Percentiles rank a stretch among this genome's conserved stretches.
Conservation (phyloP, 2,113 vertebrate genomes). For the Sylvicapra grimmia region DNA sequence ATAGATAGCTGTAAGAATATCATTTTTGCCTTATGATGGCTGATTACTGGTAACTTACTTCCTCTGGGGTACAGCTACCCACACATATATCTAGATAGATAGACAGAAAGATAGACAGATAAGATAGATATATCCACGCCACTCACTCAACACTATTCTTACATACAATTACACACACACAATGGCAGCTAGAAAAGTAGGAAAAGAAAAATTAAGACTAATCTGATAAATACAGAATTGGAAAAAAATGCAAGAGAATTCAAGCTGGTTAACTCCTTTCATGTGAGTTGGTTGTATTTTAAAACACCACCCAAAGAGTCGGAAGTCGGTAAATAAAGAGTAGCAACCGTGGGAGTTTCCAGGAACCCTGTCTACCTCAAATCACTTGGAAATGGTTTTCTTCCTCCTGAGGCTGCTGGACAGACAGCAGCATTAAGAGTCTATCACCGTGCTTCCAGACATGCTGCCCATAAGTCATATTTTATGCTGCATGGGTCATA, state of each 20-base stretch:
- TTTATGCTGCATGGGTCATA: not conserved
- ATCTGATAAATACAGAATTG: not conserved
- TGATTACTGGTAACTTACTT: not conserved
- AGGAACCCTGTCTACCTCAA: not conserved
- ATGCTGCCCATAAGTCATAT: not conserved
- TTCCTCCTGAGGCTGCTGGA: not conserved
- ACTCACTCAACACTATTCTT: not conserved
- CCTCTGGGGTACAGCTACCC: not conserved
- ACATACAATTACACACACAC: not conserved
- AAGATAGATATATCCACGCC: not conserved
- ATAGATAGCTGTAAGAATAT: not conserved
- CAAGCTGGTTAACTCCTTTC: slow-evolving; percentile 1
- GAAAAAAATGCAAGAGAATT: not conserved
- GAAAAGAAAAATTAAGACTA: not conserved
- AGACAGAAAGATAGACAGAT: not conserved
- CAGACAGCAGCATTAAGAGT: not conserved
- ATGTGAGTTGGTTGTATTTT: not conserved
- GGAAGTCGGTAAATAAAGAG: not conserved
- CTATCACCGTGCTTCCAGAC: not conserved
- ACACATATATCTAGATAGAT: not conserved
- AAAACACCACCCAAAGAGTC: not conserved
- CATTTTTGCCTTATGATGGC: not conserved
- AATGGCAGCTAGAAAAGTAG: not conserved
- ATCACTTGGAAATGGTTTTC: not conserved
- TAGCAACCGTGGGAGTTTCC: not conserved